phyloP scores from a whole-genome alignment of 1,140 invertebrate species.

The Tetramorium simillimum region DNA sequence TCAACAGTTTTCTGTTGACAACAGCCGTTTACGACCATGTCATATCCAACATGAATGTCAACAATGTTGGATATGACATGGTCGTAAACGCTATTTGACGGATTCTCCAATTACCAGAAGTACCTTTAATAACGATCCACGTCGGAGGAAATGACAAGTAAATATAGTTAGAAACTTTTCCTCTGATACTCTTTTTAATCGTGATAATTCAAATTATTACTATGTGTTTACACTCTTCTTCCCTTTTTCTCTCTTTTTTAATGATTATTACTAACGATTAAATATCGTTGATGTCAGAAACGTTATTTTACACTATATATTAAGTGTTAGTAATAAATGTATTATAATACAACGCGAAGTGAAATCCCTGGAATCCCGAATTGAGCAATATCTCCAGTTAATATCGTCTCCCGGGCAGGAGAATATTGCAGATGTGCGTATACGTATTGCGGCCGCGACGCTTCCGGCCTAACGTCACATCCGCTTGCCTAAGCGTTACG shows the following conservation, averaged over 20 bases:
- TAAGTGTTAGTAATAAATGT: neutral
- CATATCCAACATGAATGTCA: too few species aligned
- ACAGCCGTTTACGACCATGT: too few species aligned
- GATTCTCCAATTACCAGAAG: neutral
- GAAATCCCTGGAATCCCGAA: neutral
- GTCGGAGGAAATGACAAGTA: neutral
- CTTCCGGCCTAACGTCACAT: conserved; percentile 28
- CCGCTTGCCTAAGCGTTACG: conserved; percentile 17
- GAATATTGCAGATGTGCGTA: conserved; percentile 35
- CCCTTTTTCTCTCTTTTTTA: neutral
- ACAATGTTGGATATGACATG: neutral
- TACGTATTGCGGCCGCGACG: neutral
- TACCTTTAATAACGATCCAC: neutral
- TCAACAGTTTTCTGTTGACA: conserved; percentile 15
- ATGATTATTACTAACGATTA: neutral
- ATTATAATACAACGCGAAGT: neutral
- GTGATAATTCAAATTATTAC: neutral
- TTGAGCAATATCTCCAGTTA: neutral
- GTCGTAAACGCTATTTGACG: conserved; percentile 7
- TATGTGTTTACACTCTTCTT: neutral
- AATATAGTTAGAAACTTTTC: neutral
- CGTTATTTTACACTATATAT: neutral
- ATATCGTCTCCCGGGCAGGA: neutral
- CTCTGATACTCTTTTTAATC: neutral
- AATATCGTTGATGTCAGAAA: neutral